Evolutionary conservation across 1,140 invertebrate species (phyloP), one percentile per base, ranked within the genome.

Genomic region (Chlorops oryzae): DNA sequence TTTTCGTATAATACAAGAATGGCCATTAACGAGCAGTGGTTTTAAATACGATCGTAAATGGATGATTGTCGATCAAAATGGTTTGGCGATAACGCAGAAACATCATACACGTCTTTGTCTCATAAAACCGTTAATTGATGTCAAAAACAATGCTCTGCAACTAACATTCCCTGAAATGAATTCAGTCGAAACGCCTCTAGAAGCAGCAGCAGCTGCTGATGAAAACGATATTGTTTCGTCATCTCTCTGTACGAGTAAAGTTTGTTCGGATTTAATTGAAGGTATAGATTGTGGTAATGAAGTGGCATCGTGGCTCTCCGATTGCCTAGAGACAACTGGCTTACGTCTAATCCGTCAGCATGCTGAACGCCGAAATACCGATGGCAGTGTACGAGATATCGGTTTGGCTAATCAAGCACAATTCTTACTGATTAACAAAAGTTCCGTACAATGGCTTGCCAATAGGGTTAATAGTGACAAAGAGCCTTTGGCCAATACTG

Each of bases 31-130:
- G 20, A 54, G 63, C 0, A 83, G 80, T 59, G 93, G 93, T 2
- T 76, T 98, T 15, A 74, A 85, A 61, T 95, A 87, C 71, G 95
- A 98, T 72, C 78, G 94, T 58, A 80, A 88, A 61, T 97, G 92
- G 92, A 91, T 96, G 86, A 85, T 98, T 50, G 77, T 93, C 2
- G 87, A 83, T 56, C 72, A 77, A 13, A 77, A 80, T 61, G 92
- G 92, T 20, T 79, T 86, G 35, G 86, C 85, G 50, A 65, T 97
- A 13, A 95, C 90, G 23, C 92, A 96, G 72, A 96, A 97, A 69
- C 80, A 86, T 45, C 81, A 86, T 59, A 80, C 85, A 1, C 80
- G 78, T 54, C 76, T 97, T 60, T 93, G 91, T 73, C 72, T 88
- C 21, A 81, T 98, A n/a, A 77, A 74, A 58, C 92, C 94, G 3